phyloP scores from a whole-genome alignment of 2,797 vertebrate species.

The Chiloscyllium punctatum region DNA sequence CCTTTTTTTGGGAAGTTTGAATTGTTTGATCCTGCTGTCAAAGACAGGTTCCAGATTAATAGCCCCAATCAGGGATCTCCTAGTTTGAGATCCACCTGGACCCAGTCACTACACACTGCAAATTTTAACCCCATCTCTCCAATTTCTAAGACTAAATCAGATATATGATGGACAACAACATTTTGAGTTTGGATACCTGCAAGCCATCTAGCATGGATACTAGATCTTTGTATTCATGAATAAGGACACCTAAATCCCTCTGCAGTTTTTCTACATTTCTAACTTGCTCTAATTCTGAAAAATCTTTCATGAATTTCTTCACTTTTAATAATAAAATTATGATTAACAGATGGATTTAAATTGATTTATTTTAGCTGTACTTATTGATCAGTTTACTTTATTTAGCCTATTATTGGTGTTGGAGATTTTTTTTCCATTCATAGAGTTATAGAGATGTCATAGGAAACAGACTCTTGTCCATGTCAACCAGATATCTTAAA shows the following conservation, averaged over 20 bases:
- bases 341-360: background rate
- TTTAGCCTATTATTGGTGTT: background rate
- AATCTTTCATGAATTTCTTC: background rate
- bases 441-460: no score
- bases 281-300: background rate
- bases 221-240: no score
- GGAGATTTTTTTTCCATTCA: no score
- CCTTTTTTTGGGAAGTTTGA: no score
- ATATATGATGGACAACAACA: background rate
- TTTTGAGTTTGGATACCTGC: background rate
- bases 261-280: background rate
- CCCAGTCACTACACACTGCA: background rate
- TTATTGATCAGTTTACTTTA: background rate
- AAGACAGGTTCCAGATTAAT: no score
- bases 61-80: no score
- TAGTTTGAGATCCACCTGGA: no score
- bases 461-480: no score
- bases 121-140: background rate
- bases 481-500: no score
- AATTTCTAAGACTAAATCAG: background rate
- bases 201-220: background rate
- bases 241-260: no score
- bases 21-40: no score
- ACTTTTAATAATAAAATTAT: background rate
- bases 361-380: background rate